Evolutionary conservation across 2,888 invertebrate genomes (phyloP).

Genomic region (Hedychridium roseum): DNA sequence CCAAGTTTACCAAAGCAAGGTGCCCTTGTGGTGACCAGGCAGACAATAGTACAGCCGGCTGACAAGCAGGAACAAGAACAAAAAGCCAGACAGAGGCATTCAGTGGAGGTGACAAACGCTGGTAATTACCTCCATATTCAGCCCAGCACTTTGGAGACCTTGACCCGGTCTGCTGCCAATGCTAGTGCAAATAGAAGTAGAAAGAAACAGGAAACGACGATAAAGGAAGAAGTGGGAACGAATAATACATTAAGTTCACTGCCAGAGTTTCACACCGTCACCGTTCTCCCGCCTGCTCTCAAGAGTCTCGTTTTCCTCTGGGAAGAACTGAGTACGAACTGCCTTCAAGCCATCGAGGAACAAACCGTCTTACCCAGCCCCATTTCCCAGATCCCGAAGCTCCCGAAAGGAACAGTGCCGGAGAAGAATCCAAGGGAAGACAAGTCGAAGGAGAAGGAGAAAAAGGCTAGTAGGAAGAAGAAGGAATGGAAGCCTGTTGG

Average conservation of each 20-base stretch:
- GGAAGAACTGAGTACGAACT: constrained; percentile 82
- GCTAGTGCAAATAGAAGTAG: constrained; percentile 78
- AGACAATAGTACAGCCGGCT: constrained; percentile 54
- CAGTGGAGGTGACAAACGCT: constrained; percentile 81
- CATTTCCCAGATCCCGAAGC: constrained; percentile 53
- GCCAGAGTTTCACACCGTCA: constrained; percentile 70
- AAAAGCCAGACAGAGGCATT: constrained; percentile 80
- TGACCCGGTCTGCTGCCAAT: constrained; percentile 81
- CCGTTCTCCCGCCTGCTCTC: constrained; percentile 85
- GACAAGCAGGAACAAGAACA: constrained; percentile 67
- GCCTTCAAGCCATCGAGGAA: constrained; percentile 73
- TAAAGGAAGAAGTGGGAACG: constrained; percentile 66
- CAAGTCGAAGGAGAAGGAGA: constrained; percentile 66
- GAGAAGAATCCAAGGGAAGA: constrained; percentile 56
- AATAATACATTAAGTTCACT: constrained; percentile 55
- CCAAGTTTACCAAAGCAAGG: constrained; percentile 84
- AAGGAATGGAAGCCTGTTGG: constrained; percentile 65
- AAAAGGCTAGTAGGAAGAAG: constrained; percentile 68
- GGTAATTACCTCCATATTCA: constrained; percentile 80
- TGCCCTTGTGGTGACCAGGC: constrained; percentile 77
- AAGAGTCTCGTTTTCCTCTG: constrained; percentile 88
- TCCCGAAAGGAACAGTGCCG: constrained; percentile 33
- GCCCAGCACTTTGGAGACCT: constrained; percentile 78
- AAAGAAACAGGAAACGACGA: constrained; percentile 64
- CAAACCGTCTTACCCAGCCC: constrained; percentile 72